A percentile compares a stretch with the other conserved stretches of the same genome.
These are phyloP conservation scores for Halotydeus destructor DNA, from an alignment of 1,140 invertebrate genomes.

Conservation along the genomic window DNA sequence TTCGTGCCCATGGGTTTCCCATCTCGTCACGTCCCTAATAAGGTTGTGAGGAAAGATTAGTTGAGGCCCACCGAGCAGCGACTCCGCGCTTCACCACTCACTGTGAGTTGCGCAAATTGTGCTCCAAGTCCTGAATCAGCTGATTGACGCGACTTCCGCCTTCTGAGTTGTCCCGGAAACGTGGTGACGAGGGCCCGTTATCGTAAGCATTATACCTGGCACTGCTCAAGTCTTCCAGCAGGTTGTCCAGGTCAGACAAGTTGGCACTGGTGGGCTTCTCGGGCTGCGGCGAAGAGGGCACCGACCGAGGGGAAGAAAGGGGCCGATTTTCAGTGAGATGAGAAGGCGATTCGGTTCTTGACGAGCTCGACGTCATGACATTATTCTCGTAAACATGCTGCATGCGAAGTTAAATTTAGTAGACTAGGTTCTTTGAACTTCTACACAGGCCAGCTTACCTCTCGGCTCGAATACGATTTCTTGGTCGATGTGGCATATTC, in stretches of 20 bases:
- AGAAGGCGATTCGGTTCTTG: neutral
- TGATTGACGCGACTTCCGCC: slow-evolving; percentile 7
- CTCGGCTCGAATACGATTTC: neutral
- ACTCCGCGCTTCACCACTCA: too few species aligned
- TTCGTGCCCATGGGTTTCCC: too few species aligned
- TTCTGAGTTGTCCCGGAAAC: too few species aligned
- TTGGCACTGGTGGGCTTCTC: slow-evolving; percentile 27
- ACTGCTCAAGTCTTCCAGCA: slow-evolving; percentile 79
- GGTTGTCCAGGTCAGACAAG: slow-evolving; percentile 68
- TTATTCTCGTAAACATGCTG: slow-evolving; percentile 12
- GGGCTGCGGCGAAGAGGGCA: neutral
- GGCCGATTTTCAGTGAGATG: slow-evolving; percentile 1
- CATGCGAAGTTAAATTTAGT: neutral
- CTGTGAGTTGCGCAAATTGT: slow-evolving; percentile 9
- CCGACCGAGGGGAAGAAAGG: slow-evolving; percentile 5
- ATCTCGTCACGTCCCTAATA: too few species aligned
- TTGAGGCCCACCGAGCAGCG: too few species aligned
- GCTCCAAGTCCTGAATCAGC: slow-evolving; percentile 7
- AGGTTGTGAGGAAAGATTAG: too few species aligned
- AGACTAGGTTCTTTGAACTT: neutral
- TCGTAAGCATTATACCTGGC: too few species aligned
- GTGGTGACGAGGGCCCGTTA: too few species aligned
- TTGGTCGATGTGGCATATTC: neutral
- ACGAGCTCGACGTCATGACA: neutral
- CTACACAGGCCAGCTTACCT: neutral